These are phyloP conservation scores for Oncorhynchus gorbuscha DNA, from an alignment of 2,113 vertebrate species.

Conservation along the genomic window DNA sequence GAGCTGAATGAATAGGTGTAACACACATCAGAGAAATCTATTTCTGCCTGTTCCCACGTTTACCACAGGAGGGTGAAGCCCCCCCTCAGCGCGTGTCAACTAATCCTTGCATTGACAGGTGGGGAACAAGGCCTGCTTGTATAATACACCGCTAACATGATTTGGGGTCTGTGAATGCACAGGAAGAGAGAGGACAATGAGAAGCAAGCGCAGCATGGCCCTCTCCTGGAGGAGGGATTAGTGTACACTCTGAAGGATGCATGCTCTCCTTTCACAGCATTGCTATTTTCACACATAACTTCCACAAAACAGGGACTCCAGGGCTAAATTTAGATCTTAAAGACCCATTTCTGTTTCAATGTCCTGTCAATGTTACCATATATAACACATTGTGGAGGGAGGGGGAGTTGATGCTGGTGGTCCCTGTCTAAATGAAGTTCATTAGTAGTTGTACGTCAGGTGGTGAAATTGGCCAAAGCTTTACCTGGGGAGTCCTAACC, in stretches of 20 bases:
- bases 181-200: conserved; percentile 20
- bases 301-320: conserved; percentile 29
- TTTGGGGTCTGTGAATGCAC: conserved; percentile 16
- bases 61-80: background rate
- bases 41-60: conserved; percentile 6
- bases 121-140: conserved; percentile 23
- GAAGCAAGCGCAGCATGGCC: background rate
- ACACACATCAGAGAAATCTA: background rate
- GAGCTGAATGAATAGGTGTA: background rate
- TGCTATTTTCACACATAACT: conserved; percentile 9
- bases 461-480: background rate
- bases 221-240: conserved; percentile 19
- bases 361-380: background rate
- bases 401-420: background rate
- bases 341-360: conserved; percentile 20
- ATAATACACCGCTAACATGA: conserved; percentile 28
- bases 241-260: background rate
- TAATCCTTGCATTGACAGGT: conserved; percentile 33
- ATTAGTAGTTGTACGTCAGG: background rate
- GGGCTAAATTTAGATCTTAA: conserved; percentile 28
- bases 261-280: conserved; percentile 2
- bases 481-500: background rate
- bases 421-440: background rate
- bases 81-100: conserved; percentile 22
- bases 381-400: background rate